These are phyloP conservation scores for Sebastes itinus DNA, from an alignment of 2,797 vertebrate genomes.

Conservation along the genomic window DNA sequence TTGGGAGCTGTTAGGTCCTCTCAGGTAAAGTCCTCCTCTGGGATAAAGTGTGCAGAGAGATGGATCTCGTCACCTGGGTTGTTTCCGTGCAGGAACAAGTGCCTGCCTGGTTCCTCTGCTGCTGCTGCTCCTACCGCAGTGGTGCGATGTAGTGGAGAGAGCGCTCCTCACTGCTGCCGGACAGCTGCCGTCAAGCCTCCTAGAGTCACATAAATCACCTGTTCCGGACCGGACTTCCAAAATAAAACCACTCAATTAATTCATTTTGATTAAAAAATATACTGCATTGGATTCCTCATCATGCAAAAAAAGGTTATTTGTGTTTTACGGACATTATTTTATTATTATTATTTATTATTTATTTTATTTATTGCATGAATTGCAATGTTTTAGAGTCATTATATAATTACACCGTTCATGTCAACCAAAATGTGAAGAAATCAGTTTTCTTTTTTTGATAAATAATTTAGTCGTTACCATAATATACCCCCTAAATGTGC, in stretches of 20 bases:
- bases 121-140: conserved; percentile 78
- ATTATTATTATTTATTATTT: too few species aligned
- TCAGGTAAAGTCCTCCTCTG: conserved; percentile 65
- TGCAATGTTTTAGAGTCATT: not conserved
- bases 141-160: conserved; percentile 70
- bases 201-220: accelerated
- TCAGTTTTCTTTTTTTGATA: too few species aligned
- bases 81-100: conserved; percentile 45
- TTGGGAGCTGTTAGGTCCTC: conserved; percentile 59
- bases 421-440: too few species aligned
- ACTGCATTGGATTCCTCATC: not conserved
- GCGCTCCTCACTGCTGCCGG: conserved; percentile 61
- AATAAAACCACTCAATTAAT: conserved; percentile 24
- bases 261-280: not conserved
- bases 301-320: not conserved
- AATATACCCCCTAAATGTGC: too few species aligned
- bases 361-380: too few species aligned
- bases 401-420: too few species aligned
- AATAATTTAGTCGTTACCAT: too few species aligned
- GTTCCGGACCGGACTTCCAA: conserved; percentile 44
- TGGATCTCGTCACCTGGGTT: conserved; percentile 26
- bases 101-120: conserved; percentile 41
- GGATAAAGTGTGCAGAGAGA: conserved; percentile 37
- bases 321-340: not conserved
- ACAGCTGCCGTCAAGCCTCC: conserved; percentile 41